phyloP scores from a whole-genome alignment of 2,888 invertebrate species.

The Erebia epiphron region DNA sequence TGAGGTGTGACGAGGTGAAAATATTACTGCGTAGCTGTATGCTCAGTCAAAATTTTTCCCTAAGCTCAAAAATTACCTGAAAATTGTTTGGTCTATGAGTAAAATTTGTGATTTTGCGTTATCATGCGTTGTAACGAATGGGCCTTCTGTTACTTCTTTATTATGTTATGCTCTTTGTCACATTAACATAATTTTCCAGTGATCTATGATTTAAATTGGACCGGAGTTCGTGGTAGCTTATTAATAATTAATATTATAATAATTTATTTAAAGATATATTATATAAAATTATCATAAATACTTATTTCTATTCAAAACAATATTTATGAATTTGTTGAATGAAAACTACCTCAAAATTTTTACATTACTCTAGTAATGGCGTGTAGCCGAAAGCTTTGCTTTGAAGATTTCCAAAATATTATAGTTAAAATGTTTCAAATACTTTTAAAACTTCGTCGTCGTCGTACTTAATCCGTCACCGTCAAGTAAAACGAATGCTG shows the following conservation, averaged over 20 bases:
- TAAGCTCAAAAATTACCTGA: too few species aligned
- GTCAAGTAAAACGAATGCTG: too few species aligned
- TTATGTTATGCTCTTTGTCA: not conserved
- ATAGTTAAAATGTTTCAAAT: not conserved
- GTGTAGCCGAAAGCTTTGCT: conserved; percentile 9
- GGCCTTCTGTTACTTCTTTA: not conserved
- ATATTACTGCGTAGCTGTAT: too few species aligned
- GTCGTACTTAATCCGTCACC: not conserved
- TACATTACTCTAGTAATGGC: conserved; percentile 35
- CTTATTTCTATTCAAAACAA: conserved; percentile 17
- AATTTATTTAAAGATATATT: conserved; percentile 6
- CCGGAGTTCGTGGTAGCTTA: conserved; percentile 21
- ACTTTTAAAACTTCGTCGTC: too few species aligned
- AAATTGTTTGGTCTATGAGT: too few species aligned
- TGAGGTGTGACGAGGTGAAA: too few species aligned
- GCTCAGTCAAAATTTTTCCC: too few species aligned
- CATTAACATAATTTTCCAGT: not conserved
- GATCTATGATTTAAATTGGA: conserved; percentile 17
- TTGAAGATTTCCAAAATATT: conserved; percentile 3
- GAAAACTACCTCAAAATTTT: conserved; percentile 52
- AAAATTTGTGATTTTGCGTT: too few species aligned
- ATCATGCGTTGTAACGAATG: too few species aligned
- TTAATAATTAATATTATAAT: not conserved
- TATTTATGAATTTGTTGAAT: conserved; percentile 39
- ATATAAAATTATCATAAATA: not conserved